Evolutionary conservation across 2,888 invertebrate genomes (phyloP), one percentile per base, ranked within the genome.

Genomic region (Hemistola chrysoprasaria): DNA sequence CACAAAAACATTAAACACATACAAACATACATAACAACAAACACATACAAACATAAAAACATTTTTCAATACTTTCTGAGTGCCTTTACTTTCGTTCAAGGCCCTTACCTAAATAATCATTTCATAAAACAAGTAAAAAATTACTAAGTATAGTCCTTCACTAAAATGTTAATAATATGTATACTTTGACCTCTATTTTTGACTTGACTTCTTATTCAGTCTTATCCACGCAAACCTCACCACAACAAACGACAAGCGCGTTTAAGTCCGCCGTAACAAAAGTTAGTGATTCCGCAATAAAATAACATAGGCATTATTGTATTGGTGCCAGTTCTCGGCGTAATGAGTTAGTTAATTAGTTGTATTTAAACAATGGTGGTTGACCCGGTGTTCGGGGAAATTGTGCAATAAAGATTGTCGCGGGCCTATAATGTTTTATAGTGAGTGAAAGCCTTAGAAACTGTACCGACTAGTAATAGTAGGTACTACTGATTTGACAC

Each of bases 321-420:
- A 85, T 77, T 79, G 76, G 75, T 57, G 54, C 68, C 71, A 71
- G 74, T 77, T 78, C 78, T 59, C 71, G 66, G 70, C 64, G 75
- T 71, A 83, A 80, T 82, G 81, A 79, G 78, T 83, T 84, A 80
- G 66, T 84, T 83, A 86, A 85, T 85, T 84, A 85, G 78, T 74
- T 70, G 71, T 72, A 74, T 75, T 78, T 70, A 74, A 77, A 82
- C 81, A 83, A 82, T 76, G 69, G 72, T 47, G 46, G 60, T 59
- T 65, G 59, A 62, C 61, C 60, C 53, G 59, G 50, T 49, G 49
- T 60, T 59, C 53, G 59, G 50, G 47, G 49, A 43, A 41, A 41
- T 33, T 34, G 36, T 33, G 32, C 7, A 6, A 22, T 33, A 38
- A 43, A 36, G 22, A 25, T 35, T 36, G 35, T 35, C 25, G 16